Evolutionary conservation across 1,140 invertebrate genomes (phyloP).

Genomic region (Cotesia typhae): DNA sequence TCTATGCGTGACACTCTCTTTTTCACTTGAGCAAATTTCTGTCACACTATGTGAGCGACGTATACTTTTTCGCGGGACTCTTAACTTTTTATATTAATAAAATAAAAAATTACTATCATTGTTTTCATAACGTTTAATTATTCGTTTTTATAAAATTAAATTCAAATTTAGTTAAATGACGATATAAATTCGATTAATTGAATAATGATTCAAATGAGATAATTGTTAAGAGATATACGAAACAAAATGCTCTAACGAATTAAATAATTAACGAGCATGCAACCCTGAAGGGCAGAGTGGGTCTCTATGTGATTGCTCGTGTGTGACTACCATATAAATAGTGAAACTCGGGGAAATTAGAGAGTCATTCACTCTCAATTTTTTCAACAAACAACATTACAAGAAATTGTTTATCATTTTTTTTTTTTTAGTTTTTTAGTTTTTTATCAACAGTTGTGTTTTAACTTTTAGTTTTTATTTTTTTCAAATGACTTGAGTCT

Average conservation of each 20-base stretch:
- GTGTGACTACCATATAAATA: slow-evolving; percentile 60
- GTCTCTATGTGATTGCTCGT: slow-evolving; percentile 43
- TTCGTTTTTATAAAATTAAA: background rate
- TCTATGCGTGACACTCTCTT: slow-evolving; percentile 52
- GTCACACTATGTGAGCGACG: slow-evolving; percentile 49
- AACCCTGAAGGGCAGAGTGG: slow-evolving; percentile 46
- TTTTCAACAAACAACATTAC: slow-evolving; percentile 17
- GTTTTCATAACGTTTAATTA: too few species aligned
- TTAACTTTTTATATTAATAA: slow-evolving; percentile 5
- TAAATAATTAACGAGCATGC: slow-evolving; percentile 14
- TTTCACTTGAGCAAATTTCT: slow-evolving; percentile 49
- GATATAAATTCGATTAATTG: slow-evolving; percentile 11
- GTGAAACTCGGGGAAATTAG: slow-evolving; percentile 54
- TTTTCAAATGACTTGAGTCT: slow-evolving; percentile 31
- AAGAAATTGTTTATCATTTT: background rate
- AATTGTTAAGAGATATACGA: background rate
- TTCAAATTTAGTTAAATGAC: background rate
- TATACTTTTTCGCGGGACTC: slow-evolving; percentile 38
- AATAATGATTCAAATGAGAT: background rate
- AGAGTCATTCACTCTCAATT: slow-evolving; percentile 50
- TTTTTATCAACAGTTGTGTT: background rate
- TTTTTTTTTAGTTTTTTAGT: slow-evolving; percentile 33
- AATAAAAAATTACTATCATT: background rate
- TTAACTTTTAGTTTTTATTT: slow-evolving; percentile 17
- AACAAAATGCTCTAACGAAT: background rate